Percentiles rank a stretch among this genome's conserved stretches.
Conservation (phyloP, 2,888 invertebrate genomes). For the Peribatodes rhomboidaria region DNA sequence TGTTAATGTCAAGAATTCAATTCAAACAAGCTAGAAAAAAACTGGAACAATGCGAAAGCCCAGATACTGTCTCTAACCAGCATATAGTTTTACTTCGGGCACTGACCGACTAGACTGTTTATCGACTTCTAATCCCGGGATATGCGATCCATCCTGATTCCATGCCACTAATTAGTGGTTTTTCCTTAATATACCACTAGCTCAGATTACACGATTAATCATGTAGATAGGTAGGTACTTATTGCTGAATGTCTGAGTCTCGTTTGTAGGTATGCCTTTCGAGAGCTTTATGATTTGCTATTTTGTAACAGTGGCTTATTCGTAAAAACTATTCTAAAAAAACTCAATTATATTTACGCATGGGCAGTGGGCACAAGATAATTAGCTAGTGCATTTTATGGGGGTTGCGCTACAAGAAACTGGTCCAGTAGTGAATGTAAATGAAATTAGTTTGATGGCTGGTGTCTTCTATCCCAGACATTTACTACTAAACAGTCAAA, state of each 20-base stretch:
- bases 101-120: conserved; percentile 48
- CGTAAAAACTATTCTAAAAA: no score
- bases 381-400: no score
- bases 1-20: no score
- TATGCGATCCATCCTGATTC: conserved; percentile 49
- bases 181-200: conserved; percentile 39
- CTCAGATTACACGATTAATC: conserved; percentile 45
- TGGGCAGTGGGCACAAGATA: no score
- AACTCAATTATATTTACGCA: no score
- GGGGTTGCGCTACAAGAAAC: no score
- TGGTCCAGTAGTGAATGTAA: no score
- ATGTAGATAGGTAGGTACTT: conserved; percentile 23
- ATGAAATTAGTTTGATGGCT: no score
- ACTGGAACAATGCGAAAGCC: not conserved
- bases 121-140: conserved; percentile 56
- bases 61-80: not conserved
- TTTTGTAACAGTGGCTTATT: not conserved
- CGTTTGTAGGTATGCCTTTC: not conserved
- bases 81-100: conserved; percentile 35
- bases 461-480: no score
- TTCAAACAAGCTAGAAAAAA: not conserved
- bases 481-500: conserved; percentile 37
- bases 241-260: not conserved
- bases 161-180: conserved; percentile 52
- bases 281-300: not conserved